Evolutionary conservation across 2,797 vertebrate species (phyloP).

Genomic region (Typhlichthys subterraneus): DNA sequence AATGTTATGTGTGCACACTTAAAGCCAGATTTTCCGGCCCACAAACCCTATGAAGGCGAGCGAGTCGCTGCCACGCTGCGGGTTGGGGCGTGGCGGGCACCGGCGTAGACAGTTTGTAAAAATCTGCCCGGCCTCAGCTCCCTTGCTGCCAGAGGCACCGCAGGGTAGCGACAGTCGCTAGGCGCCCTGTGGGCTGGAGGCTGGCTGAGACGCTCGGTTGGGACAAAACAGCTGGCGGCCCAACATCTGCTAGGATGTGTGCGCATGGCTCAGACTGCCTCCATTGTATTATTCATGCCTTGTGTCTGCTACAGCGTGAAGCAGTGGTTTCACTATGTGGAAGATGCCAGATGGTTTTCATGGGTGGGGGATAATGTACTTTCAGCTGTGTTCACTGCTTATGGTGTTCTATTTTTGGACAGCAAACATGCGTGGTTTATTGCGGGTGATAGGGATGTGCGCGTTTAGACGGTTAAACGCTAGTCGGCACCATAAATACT

Average conservation of each 20-base stretch:
- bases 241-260: slow-evolving; percentile 71
- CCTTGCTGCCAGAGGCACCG: slow-evolving; percentile 55
- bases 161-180: slow-evolving; percentile 54
- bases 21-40: slow-evolving; percentile 78
- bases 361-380: too few species aligned
- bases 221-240: slow-evolving; percentile 70
- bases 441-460: too few species aligned
- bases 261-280: slow-evolving; percentile 24
- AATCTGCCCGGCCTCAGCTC: slow-evolving; percentile 48
- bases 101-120: slow-evolving; percentile 58
- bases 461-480: too few species aligned
- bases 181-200: slow-evolving; percentile 58
- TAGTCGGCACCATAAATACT: too few species aligned
- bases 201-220: slow-evolving; percentile 56
- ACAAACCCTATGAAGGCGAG: slow-evolving; percentile 70
- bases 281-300: slow-evolving; percentile 25
- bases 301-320: not conserved
- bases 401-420: too few species aligned
- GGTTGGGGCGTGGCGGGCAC: not conserved
- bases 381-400: too few species aligned
- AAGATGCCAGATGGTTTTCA: too few species aligned
- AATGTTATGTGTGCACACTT: slow-evolving; percentile 76
- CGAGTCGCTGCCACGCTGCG: slow-evolving; percentile 64
- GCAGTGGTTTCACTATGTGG: too few species aligned
- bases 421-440: too few species aligned